These are phyloP conservation scores for Allobates femoralis DNA, from an alignment of 2,797 vertebrate genomes.

Conservation along the genomic window DNA sequence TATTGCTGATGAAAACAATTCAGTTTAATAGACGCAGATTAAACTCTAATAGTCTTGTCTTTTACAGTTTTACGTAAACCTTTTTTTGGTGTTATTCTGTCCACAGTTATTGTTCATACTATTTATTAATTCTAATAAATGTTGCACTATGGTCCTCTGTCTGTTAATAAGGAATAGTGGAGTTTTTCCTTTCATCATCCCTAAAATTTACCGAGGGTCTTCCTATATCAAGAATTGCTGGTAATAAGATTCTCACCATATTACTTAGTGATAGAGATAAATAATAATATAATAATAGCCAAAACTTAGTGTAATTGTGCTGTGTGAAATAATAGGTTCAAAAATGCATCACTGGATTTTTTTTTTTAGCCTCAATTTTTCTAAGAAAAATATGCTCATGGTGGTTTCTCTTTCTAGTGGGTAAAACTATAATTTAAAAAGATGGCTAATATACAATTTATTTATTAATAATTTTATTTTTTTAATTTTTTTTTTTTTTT, in stretches of 20 bases:
- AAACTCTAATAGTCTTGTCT: neutral
- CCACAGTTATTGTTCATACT: neutral
- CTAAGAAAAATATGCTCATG: neutral
- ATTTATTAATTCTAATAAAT: neutral
- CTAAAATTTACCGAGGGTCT: neutral
- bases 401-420: neutral
- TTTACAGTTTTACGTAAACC: neutral
- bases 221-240: neutral
- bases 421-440: neutral
- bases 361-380: neutral
- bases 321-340: neutral
- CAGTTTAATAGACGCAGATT: neutral
- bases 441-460: neutral
- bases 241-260: constrained; percentile 2
- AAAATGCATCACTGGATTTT: neutral
- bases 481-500: too few species aligned
- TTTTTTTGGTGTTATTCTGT: neutral
- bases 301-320: neutral
- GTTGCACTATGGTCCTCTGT: neutral
- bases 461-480: neutral
- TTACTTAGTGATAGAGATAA: constrained; percentile 1
- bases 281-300: neutral
- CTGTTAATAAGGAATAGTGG: neutral
- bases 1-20: neutral
- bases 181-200: neutral